Base-by-base conservation (phyloP, 2,888 invertebrate species). In the Lithosia quadra region DNA sequence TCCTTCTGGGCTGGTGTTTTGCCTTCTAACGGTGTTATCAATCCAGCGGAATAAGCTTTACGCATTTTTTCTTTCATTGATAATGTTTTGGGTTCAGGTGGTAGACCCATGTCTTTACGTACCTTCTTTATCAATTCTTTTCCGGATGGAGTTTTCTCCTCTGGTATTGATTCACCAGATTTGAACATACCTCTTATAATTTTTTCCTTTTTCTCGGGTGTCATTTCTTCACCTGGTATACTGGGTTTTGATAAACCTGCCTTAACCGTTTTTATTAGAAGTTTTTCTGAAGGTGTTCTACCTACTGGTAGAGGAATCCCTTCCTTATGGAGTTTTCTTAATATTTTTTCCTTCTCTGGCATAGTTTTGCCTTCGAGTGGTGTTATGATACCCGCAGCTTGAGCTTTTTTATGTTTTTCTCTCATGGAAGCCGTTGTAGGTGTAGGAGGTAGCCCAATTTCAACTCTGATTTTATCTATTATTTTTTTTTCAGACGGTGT, bases 361-460 rank as follows among this genome's bases (percentile, higher is more conserved):
- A 73, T 69, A 18, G 79, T 63, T 75, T 85, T 85, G 0, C 78
- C 80, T 64, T 72, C 63, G 0, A 84, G 65, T 0, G 80, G 79
- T 0, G 77, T 80, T 4, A 84, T 11, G 1, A 76, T 18, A 18
- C 76, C 75, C 2, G 34, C 66, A 15, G 88, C 88, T 62, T 88
- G 70, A 18, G 86, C 87, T 11, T 86, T 64, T 11, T 86, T 65
- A 33, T 86, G 86, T 72, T 79, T 84, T 78, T 88, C 87, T 71
- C 84, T 86, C 73, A 86, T 75, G 33, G 73, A 72, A 9, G 75
- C 63, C 13, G 82, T 78, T 75, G 87, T 87, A 5, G 76, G 67
- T 3, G 85, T 74, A n/a, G 88, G 85, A 0, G 86, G n/a, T 13
- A 63, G 13, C 15, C 63, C 63, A 15, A 53, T 53, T 53, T 63